Evolutionary conservation across 2,888 invertebrate genomes (phyloP).

Genomic region (Mantis religiosa): DNA sequence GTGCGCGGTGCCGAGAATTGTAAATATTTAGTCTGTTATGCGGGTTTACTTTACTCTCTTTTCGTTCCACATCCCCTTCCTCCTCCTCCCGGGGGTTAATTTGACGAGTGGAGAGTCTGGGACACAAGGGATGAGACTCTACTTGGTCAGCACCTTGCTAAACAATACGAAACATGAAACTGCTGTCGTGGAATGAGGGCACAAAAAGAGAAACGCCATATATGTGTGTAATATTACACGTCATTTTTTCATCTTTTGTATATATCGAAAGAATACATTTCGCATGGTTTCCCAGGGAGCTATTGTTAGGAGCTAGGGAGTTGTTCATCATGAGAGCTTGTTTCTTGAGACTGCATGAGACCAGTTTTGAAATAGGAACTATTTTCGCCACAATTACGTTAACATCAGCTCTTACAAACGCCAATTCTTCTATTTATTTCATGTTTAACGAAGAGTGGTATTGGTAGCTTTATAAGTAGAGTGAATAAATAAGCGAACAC

Average conservation of each 20-base stretch:
- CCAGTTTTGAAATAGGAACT: no score
- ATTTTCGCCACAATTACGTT: no score
- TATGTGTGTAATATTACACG: not conserved
- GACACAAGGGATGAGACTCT: not conserved
- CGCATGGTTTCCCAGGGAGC: not conserved
- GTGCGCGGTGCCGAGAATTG: not conserved
- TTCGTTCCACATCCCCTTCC: not conserved
- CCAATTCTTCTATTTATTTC: no score
- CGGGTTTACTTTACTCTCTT: not conserved
- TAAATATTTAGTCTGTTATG: slow-evolving; percentile 5
- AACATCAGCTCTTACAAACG: no score
- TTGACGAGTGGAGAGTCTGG: not conserved
- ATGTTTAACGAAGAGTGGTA: no score
- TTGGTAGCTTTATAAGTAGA: no score
- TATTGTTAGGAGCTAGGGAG: no score
- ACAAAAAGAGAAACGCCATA: not conserved
- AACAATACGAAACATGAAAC: not conserved
- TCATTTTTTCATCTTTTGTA: not conserved
- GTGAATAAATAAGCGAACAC: no score
- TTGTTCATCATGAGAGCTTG: not conserved
- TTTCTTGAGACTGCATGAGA: no score
- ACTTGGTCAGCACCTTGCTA: not conserved
- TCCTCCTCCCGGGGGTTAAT: not conserved
- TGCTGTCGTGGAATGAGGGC: not conserved
- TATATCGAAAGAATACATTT: not conserved